Conservation (phyloP, 2,113 vertebrate species). For the Mungos mungo region DNA sequence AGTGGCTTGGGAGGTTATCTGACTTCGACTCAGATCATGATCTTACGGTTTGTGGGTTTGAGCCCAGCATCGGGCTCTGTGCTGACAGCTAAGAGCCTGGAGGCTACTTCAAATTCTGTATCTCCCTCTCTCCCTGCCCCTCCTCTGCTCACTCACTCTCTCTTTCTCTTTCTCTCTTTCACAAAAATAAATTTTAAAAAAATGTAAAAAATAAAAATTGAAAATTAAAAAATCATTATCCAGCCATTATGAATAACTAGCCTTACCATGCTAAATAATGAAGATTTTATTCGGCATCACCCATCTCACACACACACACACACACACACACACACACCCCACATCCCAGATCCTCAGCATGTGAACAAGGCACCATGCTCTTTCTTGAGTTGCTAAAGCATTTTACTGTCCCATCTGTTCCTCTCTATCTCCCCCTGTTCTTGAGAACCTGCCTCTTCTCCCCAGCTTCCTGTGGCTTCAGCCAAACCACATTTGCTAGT, state of each 20-base stretch:
- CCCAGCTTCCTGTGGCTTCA: background rate
- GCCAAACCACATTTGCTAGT: background rate
- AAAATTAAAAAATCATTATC: background rate
- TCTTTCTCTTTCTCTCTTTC: too few relatives aligned
- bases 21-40: too few relatives aligned
- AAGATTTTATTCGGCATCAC: background rate
- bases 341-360: background rate
- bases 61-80: too few relatives aligned
- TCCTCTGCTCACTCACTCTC: too few relatives aligned
- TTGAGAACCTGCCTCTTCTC: constrained; percentile 4
- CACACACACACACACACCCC: background rate
- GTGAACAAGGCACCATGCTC: constrained; percentile 14
- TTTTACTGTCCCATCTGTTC: constrained; percentile 60
- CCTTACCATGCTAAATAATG: background rate
- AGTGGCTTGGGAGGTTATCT: too few relatives aligned
- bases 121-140: too few relatives aligned
- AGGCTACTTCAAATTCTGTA: too few relatives aligned
- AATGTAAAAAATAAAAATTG: too few relatives aligned
- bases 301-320: background rate
- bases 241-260: constrained; percentile 7
- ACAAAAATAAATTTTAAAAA: too few relatives aligned
- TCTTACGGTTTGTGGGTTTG: too few relatives aligned
- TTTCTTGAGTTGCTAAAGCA: constrained; percentile 41
- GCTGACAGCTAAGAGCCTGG: too few relatives aligned
- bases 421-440: constrained; percentile 57